A percentile compares a stretch with the other conserved stretches of the same genome.
These are phyloP conservation scores for Druceiella hillmani DNA, from an alignment of 2,888 invertebrate genomes.

Conservation along the genomic window DNA sequence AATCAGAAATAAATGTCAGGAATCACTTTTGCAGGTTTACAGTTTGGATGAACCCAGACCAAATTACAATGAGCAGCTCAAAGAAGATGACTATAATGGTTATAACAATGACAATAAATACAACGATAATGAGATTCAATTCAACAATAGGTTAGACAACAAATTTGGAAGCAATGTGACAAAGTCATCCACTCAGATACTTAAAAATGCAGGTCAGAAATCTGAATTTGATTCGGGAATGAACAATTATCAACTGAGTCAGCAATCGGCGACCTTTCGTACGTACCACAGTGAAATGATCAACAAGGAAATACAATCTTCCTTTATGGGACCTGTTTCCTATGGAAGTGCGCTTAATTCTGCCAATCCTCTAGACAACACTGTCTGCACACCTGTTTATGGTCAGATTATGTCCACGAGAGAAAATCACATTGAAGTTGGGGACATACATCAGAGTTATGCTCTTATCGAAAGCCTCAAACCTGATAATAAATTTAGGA, in stretches of 20 bases:
- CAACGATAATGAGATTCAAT: no score
- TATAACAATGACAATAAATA: no score
- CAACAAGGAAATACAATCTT: conserved; percentile 23
- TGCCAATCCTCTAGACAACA: no score
- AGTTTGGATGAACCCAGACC: no score
- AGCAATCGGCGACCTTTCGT: conserved; percentile 30
- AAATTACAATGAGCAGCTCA: no score
- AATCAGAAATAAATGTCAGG: no score
- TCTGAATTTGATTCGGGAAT: conserved; percentile 49
- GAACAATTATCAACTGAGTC: conserved; percentile 45
- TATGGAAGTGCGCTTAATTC: no score
- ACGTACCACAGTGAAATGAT: conserved; percentile 33
- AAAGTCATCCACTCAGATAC: conserved; percentile 47
- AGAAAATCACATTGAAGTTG: conserved; percentile 47
- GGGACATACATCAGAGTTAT: conserved; percentile 45
- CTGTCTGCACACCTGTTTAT: conserved; percentile 47
- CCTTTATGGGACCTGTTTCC: no score
- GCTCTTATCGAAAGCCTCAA: conserved; percentile 35
- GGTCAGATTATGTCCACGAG: conserved; percentile 46
- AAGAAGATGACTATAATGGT: no score
- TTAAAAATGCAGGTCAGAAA: conserved; percentile 45
- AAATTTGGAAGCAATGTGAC: no score
- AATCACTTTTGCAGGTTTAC: no score
- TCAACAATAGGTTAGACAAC: no score
- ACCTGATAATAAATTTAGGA: conserved; percentile 43